Evolutionary conservation across 2,797 vertebrate genomes (phyloP).

Genomic region (Pantherophis vulpinus): DNA sequence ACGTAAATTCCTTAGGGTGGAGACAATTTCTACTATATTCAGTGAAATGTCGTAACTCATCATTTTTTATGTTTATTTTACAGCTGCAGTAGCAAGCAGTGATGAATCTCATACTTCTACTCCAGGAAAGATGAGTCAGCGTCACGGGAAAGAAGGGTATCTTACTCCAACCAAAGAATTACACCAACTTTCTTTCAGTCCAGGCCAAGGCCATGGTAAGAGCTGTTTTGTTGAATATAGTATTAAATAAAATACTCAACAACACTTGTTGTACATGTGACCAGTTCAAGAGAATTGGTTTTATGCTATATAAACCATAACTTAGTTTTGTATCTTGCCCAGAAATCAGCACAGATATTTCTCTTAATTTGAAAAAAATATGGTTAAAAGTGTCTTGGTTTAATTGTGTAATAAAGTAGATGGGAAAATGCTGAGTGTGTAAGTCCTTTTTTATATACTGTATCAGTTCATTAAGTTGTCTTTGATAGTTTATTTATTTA

Average conservation of each 20-base stretch:
- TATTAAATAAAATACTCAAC: conserved; percentile 13
- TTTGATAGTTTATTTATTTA: not conserved
- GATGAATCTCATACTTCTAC: conserved; percentile 86
- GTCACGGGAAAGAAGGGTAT: conserved; percentile 86
- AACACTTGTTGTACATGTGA: not conserved
- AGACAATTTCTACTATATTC: not conserved
- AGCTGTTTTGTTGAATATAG: conserved; percentile 10
- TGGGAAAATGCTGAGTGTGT: not conserved
- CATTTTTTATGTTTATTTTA: conserved; percentile 39
- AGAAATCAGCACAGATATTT: not conserved
- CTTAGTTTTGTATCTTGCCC: not conserved
- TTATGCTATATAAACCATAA: not conserved
- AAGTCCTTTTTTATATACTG: not conserved
- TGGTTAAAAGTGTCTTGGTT: not conserved
- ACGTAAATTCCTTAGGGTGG: not conserved
- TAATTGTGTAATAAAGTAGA: not conserved
- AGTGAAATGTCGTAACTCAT: not conserved
- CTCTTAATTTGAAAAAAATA: not conserved
- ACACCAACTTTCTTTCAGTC: conserved; percentile 80
- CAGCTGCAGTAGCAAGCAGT: conserved; percentile 76
- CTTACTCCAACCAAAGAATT: conserved; percentile 87
- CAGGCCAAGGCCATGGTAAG: conserved; percentile 88
- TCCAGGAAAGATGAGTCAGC: conserved; percentile 93
- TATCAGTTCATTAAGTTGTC: not conserved
- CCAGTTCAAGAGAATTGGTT: not conserved